phyloP scores from a whole-genome alignment of 2,797 vertebrate genomes.

The Esox masquinongy region DNA sequence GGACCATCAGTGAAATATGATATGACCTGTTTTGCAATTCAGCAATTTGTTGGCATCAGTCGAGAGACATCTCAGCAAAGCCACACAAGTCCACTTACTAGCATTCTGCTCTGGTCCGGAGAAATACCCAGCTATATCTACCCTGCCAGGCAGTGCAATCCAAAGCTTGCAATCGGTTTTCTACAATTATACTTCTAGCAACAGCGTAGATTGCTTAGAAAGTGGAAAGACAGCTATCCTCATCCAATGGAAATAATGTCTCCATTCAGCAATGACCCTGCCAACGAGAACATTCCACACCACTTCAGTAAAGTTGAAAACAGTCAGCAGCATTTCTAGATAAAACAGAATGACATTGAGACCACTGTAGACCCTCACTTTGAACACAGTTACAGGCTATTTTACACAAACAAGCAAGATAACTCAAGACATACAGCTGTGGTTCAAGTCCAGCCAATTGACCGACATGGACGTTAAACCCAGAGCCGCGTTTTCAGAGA shows the following conservation, averaged over 20 bases:
- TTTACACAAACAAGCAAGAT: background rate
- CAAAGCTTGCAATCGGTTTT: background rate
- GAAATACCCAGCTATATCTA: background rate
- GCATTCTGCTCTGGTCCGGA: background rate
- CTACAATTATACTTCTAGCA: background rate
- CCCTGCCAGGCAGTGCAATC: background rate
- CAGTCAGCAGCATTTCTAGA: background rate
- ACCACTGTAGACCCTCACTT: background rate
- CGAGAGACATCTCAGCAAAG: background rate
- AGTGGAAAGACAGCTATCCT: constrained; percentile 1
- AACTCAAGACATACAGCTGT: background rate
- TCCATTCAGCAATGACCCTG: constrained; percentile 6
- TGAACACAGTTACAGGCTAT: background rate
- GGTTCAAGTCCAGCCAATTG: background rate
- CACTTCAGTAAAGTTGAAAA: background rate
- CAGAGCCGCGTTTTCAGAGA: background rate
- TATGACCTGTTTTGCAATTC: constrained; percentile 16
- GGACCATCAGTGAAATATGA: constrained; percentile 23
- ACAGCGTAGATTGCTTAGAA: background rate
- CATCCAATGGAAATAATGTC: constrained; percentile 12
- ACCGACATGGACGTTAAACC: background rate
- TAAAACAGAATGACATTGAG: constrained; percentile 4
- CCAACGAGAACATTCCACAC: background rate
- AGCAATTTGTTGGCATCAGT: constrained; percentile 1
- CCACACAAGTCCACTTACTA: background rate